Evolutionary conservation across 2,113 vertebrate species (phyloP), one percentile per base, ranked within the genome.

Genomic region (Salvelinus sp.): DNA sequence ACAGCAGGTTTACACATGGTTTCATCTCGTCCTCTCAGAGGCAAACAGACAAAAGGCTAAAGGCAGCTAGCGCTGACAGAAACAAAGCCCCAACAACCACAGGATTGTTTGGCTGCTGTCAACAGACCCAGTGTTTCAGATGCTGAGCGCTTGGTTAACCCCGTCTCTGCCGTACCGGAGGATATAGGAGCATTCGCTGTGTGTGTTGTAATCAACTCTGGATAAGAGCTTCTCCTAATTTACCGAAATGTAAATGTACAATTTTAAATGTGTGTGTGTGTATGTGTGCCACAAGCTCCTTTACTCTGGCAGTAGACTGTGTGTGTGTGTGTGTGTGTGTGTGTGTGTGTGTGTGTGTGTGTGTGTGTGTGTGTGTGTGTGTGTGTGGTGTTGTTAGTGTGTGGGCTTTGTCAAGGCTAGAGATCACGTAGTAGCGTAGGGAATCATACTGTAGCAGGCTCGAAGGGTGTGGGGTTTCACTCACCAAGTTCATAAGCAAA

Each of bases 121-220:
- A 78, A 20, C 38, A 27, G 0, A 58, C 67, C 28, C 38, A 66
- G 69, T 68, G 63, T 62, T 65, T 38, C 12, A 72, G 85, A 70
- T 6, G 67, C 75, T 81, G 63, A 72, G 48, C 72, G 75, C 69
- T 5, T 4, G 6, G 6, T 81, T 72, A 58, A 82, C 79, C 75
- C 66, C 0, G 14, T 82, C 73, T 81, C 67, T 69, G 73, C 79
- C 71, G 78, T 66, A 72, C 79, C 50, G 16, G 27, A 33, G 28
- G 18, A 27, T 3, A 58, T 6, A 72, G 22, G 16, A 38, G 25
- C 47, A 58, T 10, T 64, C 62, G 44, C 1, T 86, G 77, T 5
- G 66, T 83, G 80, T 77, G 16, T 0, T 38, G 7, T 38, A 38
- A 38, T 38, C 33, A 38, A 38, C 33, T 38, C 33, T 38, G 33